Evolutionary conservation across 2,797 vertebrate species (phyloP).

Genomic region (Parambassis ranga): DNA sequence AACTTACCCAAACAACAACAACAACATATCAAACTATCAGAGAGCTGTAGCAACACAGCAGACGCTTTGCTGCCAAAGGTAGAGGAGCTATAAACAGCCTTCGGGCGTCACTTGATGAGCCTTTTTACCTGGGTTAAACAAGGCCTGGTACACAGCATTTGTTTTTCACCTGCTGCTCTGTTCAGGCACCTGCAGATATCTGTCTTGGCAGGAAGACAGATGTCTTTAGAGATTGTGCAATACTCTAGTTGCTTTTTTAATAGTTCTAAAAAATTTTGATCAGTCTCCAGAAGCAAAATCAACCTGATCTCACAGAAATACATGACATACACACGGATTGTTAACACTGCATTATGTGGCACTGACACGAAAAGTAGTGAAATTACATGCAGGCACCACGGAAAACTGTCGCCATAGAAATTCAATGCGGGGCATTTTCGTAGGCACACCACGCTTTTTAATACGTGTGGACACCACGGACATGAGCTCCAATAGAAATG

Average conservation of each 20-base stretch:
- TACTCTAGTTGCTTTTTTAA: constrained; percentile 10
- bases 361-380: no score
- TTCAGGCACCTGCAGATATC: constrained; percentile 42
- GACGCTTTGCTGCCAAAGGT: constrained; percentile 48
- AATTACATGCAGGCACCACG: no score
- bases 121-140: constrained; percentile 60
- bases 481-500: no score
- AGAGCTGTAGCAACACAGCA: constrained; percentile 37
- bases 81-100: constrained; percentile 60
- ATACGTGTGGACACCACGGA: no score
- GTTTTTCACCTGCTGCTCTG: constrained; percentile 44
- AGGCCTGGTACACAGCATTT: constrained; percentile 54
- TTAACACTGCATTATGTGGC: no score
- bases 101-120: constrained; percentile 64
- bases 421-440: no score
- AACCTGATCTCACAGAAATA: not conserved
- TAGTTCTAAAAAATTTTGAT: constrained; percentile 7
- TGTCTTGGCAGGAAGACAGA: constrained; percentile 26
- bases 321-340: no score
- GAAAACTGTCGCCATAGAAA: no score
- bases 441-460: no score
- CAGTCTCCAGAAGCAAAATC: not conserved
- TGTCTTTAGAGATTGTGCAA: constrained; percentile 14
- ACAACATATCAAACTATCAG: constrained; percentile 56
- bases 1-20: constrained; percentile 39